These are phyloP conservation scores for Polietes domitor DNA, from an alignment of 2,888 invertebrate species.

Conservation along the genomic window DNA sequence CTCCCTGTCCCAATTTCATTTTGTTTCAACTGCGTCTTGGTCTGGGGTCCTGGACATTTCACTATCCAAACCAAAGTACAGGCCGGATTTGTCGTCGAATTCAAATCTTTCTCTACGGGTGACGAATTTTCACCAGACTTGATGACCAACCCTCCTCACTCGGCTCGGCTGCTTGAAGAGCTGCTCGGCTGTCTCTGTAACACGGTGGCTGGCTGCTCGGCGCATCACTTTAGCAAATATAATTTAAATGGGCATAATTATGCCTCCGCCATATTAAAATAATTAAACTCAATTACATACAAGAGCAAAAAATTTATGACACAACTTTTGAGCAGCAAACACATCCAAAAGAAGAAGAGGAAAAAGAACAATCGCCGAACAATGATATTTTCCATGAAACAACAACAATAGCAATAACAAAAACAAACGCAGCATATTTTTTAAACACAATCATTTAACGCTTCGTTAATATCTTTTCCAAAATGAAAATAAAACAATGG, in stretches of 20 bases:
- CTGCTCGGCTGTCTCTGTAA: no score
- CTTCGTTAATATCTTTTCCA: conserved; percentile 8
- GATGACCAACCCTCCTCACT: no score
- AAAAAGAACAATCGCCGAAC: not conserved
- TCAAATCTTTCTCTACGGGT: no score
- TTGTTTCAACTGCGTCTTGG: no score
- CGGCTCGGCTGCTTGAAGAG: no score
- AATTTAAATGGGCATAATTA: not conserved
- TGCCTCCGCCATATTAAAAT: not conserved
- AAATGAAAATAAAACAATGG: conserved; percentile 7
- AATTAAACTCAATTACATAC: conserved; percentile 26
- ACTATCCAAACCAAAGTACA: no score
- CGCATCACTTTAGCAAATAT: not conserved
- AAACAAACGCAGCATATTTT: not conserved
- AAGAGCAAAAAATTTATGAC: conserved; percentile 8
- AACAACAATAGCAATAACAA: not conserved
- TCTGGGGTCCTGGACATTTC: no score
- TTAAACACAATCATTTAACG: conserved; percentile 27
- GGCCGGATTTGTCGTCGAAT: no score
- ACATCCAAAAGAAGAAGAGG: not conserved
- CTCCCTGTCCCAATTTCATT: no score
- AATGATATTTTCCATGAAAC: not conserved
- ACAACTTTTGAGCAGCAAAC: not conserved
- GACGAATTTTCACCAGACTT: no score
- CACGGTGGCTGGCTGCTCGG: no score